Base-by-base conservation (phyloP, 2,797 vertebrate genomes). In the Crax fasciolata region DNA sequence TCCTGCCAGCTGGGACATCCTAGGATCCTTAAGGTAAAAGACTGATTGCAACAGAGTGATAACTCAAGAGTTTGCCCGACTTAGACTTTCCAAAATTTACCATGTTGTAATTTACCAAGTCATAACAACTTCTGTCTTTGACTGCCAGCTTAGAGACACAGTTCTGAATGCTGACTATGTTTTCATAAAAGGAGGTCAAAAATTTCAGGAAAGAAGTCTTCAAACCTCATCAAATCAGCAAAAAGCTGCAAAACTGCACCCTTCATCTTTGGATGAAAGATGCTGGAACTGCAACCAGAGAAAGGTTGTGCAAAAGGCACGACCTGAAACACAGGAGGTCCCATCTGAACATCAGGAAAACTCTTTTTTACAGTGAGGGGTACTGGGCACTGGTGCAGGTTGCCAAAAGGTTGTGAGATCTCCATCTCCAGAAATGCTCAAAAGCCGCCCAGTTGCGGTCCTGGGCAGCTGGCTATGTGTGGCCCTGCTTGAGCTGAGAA, bases 401-500 rank as follows among this genome's bases (percentile, higher is more conserved):
- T 76, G 20, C 13, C 10, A 16, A 16, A 19, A 68, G 21, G 3
- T 27, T 81, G 35, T 59, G 52, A 8, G n/a, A 8, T 84, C 38
- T 43, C 44, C 5, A 5, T 76, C 9, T 20, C 16, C 43, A 30
- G 61, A 91, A 19, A 14, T 59, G 17, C 0, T 71, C 8, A 46
- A 0, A 83, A 62, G 13, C n/a, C 1, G 1, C 27, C 46, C 32
- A 44, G 35, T 14, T 23, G 2, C 3, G 0, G 63, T 62, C 23
- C 72, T 82, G 63, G 25, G 17, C 35, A 79, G 2, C 49, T 63
- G 49, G 8, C 38, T 85, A 6, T 30, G 6, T 7, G 20, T 80
- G 35, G 19, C 32, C 13, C 13, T 83, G n/a, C 65, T 67, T 66
- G 49, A 65, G 11, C 10, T 11, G 39, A 7, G 10, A 19, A 1